Base-by-base conservation (phyloP, 2,797 vertebrate species). In the Acanthurus lineatus region DNA sequence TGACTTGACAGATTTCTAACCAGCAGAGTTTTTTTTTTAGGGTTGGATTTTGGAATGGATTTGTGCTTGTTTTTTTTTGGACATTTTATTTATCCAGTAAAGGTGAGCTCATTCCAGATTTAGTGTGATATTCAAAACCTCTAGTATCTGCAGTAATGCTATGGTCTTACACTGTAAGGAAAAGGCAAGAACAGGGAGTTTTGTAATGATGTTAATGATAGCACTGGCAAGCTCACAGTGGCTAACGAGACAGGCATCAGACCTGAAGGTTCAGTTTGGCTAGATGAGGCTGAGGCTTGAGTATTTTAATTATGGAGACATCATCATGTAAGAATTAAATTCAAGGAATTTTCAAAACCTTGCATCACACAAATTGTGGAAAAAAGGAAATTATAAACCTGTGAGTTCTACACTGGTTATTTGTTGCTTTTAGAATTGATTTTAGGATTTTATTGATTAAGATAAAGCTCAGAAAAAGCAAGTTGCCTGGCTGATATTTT, bases 1-100 rank as follows among this genome's bases (percentile, higher is more conserved):
- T 19, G 58, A 68, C 20, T 61, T 35, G 68, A 72, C 12, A 15
- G 73, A 85, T 86, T 85, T 51, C 14, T 86, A 42, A 76, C 35
- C 6, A 3, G 60, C 52, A 58, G 19, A 8, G 8, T 75, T 40
- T 40, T 40, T 3, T 3, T 52, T 20, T 20, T 2, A 0, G 44
- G 48, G 2, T 38, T 57, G 45, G 17, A 10, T 42, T 58, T 40
- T 2, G 45, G 38, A 14, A 69, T 48, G 20, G 61, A 45, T 12
- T 40, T 0, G 9, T 49, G 62, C 38, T 57, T 45, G 5, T 42
- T 53, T 65, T 42, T 53, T 65, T 72, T 16, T 11, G 4, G 9
- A 48, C 1, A 44, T 64, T 38, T 53, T 58, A 64, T 49, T 70
- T 15, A 69, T 75, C 3, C 17, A 17, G 16, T 14, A 4, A 60